A percentile compares a stretch with the other conserved stretches of the same genome.
Evolutionary conservation across 1,140 invertebrate genomes (phyloP).

Genomic region (Lepidurus apus): DNA sequence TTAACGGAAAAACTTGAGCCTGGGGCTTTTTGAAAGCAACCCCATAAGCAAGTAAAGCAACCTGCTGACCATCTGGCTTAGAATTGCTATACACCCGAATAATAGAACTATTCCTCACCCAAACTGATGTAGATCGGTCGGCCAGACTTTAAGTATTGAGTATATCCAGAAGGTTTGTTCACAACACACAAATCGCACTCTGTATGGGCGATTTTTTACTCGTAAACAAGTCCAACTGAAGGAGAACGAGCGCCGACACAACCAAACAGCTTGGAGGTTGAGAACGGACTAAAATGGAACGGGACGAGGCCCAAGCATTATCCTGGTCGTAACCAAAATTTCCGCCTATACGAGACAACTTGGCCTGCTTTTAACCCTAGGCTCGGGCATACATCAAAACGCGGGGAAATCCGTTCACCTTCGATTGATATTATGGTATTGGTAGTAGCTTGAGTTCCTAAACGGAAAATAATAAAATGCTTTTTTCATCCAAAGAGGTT

Average conservation of each 20-base stretch:
- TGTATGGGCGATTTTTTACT: not conserved
- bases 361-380: not conserved
- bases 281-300: constrained; percentile 18
- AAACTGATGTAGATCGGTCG: not conserved
- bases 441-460: not conserved
- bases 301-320: not conserved
- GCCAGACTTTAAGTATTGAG: not conserved
- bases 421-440: constrained; percentile 3
- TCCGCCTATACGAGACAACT: not conserved
- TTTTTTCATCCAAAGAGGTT: too few species aligned
- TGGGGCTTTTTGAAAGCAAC: not conserved
- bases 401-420: not conserved
- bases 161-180: not conserved
- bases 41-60: not conserved
- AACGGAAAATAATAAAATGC: too few species aligned
- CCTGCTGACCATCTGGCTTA: constrained; percentile 11
- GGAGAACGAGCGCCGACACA: not conserved
- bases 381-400: not conserved
- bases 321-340: not conserved
- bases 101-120: not conserved
- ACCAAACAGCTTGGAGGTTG: not conserved
- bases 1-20: constrained; percentile 1
- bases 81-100: not conserved
- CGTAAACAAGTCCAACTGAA: not conserved
- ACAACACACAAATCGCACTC: not conserved